Base-by-base conservation (phyloP, 2,888 invertebrate genomes). In the Conops quadrifasciatus region DNA sequence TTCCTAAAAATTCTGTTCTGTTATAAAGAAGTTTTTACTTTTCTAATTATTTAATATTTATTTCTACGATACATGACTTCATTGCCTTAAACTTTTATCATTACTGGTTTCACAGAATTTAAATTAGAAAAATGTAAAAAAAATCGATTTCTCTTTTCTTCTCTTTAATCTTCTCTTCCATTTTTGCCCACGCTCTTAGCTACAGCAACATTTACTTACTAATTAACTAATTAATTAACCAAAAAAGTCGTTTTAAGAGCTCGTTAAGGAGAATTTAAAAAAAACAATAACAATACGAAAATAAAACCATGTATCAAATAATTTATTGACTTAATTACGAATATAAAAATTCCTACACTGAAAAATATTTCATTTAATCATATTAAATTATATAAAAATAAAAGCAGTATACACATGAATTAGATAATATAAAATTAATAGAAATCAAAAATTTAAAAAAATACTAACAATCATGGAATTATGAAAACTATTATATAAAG, bases 121-220 rank as follows among this genome's bases (percentile, higher is more conserved):
- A 26, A 56, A 62, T 21, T 51, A 30, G 47, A 68, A 21, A 11
- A 51, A 30, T 58, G 70, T 72, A 70, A 66, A 76, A 74, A 75
- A 76, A 76, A 75, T 75, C 72, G 75, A 73, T 76, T 74, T 74
- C 73, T 74, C 74, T 74, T 71, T 75, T 71, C 74, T 75, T 75
- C 73, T 75, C 73, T 75, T 75, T 70, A 72, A 69, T 73, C 69
- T 68, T 65, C 60, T 64, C 65, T 64, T 73, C 65, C 58, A n/a
- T n/a, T n/a, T n/a, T n/a, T n/a, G n/a, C n/a, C n/a, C 53, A 73
- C 72, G 65, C 47, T 73, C 63, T 68, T 53, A 67, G 70, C 67
- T 75, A 81, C 80, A 83, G 82, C 81, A 79, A 78, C 83, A 80
- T 83, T 81, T 81, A 83, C 81, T 80, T 83, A 83, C 75, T 83